phyloP scores from a whole-genome alignment of 2,113 vertebrate genomes.

The Gnathonemus echidnorhynchus region DNA sequence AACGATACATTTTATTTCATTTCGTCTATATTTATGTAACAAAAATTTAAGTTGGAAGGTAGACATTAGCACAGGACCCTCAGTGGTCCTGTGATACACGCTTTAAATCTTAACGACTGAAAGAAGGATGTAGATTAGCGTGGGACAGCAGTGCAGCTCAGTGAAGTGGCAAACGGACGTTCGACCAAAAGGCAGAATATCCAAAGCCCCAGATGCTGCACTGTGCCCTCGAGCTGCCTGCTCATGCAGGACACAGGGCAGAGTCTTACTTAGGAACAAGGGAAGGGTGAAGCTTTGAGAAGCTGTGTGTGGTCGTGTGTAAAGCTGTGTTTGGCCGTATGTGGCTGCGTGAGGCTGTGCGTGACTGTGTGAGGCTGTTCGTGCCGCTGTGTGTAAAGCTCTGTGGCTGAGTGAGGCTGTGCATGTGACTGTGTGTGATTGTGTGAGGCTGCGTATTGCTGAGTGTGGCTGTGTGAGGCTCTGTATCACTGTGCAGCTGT shows the following conservation, averaged over 20 bases:
- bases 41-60: not conserved
- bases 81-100: not conserved
- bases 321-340: not conserved
- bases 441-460: constrained; percentile 34
- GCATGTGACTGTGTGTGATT: too few species aligned
- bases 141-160: not conserved
- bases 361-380: not conserved
- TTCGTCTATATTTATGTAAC: not conserved
- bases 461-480: constrained; percentile 21
- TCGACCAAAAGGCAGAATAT: not conserved
- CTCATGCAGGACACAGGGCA: not conserved
- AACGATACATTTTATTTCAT: not conserved
- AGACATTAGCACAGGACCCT: not conserved
- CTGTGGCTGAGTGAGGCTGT: not conserved
- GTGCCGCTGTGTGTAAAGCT: too few species aligned
- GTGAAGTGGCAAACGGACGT: not conserved
- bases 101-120: not conserved
- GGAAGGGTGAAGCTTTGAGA: not conserved
- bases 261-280: not conserved
- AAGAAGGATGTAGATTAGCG: not conserved
- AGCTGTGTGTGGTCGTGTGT: not conserved
- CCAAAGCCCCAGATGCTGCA: not conserved
- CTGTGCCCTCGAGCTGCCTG: not conserved
- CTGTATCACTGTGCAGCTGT: not conserved
- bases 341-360: not conserved